Evolutionary conservation across 1,140 invertebrate genomes (phyloP).

Genomic region (Trachymyrmex cornetzi): DNA sequence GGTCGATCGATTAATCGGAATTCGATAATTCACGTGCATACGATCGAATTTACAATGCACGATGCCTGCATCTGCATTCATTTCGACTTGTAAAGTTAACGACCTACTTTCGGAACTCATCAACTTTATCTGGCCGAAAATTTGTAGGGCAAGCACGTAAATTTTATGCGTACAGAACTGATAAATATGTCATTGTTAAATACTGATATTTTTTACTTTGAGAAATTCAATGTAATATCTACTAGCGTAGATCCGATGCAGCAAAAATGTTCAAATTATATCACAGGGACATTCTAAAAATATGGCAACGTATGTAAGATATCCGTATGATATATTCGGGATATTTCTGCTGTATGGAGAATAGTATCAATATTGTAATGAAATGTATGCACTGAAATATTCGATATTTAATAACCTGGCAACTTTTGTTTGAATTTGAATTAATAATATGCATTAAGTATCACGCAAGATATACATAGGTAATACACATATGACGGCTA

Average conservation of each 20-base stretch:
- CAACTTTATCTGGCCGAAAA: slow-evolving; percentile 39
- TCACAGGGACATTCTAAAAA: too few relatives aligned
- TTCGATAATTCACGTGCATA: slow-evolving; percentile 81
- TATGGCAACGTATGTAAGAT: too few relatives aligned
- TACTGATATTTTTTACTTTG: not conserved
- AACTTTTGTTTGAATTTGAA: not conserved
- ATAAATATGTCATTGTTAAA: not conserved
- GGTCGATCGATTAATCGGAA: slow-evolving; percentile 85
- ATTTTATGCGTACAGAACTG: not conserved
- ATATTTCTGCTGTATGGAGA: too few relatives aligned
- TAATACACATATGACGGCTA: not conserved
- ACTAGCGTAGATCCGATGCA: not conserved
- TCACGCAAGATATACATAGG: not conserved
- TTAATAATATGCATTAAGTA: slow-evolving; percentile 14
- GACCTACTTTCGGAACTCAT: slow-evolving; percentile 36
- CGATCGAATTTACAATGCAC: slow-evolving; percentile 49
- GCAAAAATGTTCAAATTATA: too few relatives aligned
- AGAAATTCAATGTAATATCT: slow-evolving; percentile 1
- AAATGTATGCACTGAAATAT: not conserved
- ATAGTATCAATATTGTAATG: not conserved
- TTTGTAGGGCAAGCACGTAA: slow-evolving; percentile 6
- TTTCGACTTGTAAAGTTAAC: slow-evolving; percentile 44
- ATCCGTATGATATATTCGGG: too few relatives aligned
- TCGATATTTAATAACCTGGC: slow-evolving; percentile 10
- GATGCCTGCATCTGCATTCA: slow-evolving; percentile 11